Evolutionary conservation across 2,113 vertebrate genomes (phyloP), one percentile per base, ranked within the genome.

Genomic region (Hydrolagus affinis): DNA sequence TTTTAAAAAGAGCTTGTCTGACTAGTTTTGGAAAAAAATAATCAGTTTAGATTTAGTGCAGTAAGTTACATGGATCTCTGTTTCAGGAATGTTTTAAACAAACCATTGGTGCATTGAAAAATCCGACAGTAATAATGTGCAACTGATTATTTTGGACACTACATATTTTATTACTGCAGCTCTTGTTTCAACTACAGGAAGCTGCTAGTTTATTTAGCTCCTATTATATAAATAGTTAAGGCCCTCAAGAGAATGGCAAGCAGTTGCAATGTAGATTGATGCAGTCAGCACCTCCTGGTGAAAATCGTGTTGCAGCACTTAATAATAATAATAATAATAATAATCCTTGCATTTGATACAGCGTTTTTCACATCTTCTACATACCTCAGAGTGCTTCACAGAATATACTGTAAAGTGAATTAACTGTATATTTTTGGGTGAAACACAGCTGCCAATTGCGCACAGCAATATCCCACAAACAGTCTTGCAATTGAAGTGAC

Each of bases 1-100:
- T 10, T 75, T 44, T 75, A 44, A 75, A 75, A 75, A 75, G 73
- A 56, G 73, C 7, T 17, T 44, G 72, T 56, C 73, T 75, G 32
- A 11, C 56, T 75, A 21, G 9, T 21, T 75, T 74, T 74, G n/a
- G n/a, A n/a, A n/a, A 44, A 44, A 44, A 44, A 44, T 32, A 75
- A n/a, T 75, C 21, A 1, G 8, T 75, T 21, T 56, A 75, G 32
- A 3, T 75, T 44, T 11, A 17, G 32, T 75, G 7, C 3, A 44
- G 9, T 75, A 56, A 72, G 23, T 28, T 12, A 72, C 70, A 72
- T 23, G 21, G 23, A 72, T 3, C 70, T 12, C 28, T 72, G 23
- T 8, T 72, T 72, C 25, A 28, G 28, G 11, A 75, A 57, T 75
- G 73, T 32, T 56, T 3, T 11, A 56, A 75, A 56, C 23, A 19